A percentile compares a stretch with the other conserved stretches of the same genome.
Evolutionary conservation across 30 jellyfish, hydroid and myxozoan genomes (phyloP).

Genomic region (Cassiopea andromeda): DNA sequence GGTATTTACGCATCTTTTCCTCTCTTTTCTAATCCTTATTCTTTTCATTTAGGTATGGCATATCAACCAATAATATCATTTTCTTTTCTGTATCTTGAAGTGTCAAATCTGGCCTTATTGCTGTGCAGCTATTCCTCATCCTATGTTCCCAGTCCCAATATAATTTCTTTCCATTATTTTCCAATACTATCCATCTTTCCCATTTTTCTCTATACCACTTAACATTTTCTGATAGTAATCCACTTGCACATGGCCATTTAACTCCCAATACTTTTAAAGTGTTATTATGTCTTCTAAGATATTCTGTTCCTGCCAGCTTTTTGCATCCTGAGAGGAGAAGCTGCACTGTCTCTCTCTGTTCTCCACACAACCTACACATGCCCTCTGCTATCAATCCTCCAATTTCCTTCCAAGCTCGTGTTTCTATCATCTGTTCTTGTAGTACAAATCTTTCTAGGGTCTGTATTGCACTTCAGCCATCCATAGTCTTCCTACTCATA

Average conservation of each 20-base stretch:
- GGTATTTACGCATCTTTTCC: neutral
- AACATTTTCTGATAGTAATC: neutral
- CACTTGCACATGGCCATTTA: neutral
- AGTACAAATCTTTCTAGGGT: constrained; percentile 27
- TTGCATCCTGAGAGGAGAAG: neutral
- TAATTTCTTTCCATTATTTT: neutral
- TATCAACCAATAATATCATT: neutral
- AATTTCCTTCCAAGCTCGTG: constrained; percentile 37
- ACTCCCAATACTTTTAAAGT: neutral
- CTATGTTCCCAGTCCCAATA: neutral
- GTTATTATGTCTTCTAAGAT: neutral
- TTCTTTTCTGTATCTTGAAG: too few relatives aligned
- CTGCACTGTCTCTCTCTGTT: neutral
- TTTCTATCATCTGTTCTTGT: constrained; percentile 37
- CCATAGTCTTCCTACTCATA: neutral
- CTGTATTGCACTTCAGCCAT: neutral
- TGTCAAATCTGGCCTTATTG: neutral
- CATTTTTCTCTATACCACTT: neutral
- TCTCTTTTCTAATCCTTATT: neutral
- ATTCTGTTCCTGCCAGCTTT: neutral
- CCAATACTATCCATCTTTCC: neutral
- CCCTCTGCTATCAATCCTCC: constrained; percentile 18
- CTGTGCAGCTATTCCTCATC: neutral
- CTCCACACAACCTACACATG: neutral
- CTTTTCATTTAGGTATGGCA: neutral